A percentile compares a stretch with the other conserved stretches of the same genome.
These are phyloP conservation scores for Xenops minutus DNA, from an alignment of 2,797 vertebrate species.

Conservation along the genomic window DNA sequence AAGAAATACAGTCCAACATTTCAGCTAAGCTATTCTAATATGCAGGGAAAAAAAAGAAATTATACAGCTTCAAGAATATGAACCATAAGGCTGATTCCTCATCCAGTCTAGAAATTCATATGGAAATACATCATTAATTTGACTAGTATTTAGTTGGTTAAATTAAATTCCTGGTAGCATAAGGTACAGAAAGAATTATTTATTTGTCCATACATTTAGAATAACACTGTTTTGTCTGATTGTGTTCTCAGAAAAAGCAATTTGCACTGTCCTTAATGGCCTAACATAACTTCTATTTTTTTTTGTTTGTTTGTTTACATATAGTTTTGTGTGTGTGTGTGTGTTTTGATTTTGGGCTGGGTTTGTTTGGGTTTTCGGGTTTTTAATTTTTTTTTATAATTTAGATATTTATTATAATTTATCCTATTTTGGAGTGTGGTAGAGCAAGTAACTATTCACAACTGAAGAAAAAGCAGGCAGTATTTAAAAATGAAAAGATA, in stretches of 20 bases:
- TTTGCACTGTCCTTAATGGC: background rate
- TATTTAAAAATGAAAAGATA: slow-evolving; percentile 12
- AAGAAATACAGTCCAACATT: background rate
- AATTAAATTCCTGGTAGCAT: background rate
- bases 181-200: background rate
- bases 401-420: background rate
- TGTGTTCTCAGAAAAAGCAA: background rate
- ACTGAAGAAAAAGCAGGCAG: background rate
- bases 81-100: background rate
- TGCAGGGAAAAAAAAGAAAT: background rate
- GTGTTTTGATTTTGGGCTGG: background rate
- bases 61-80: background rate
- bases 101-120: background rate
- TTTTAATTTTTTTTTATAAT: background rate
- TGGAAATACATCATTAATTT: background rate
- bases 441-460: background rate
- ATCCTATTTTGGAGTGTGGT: background rate
- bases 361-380: no score
- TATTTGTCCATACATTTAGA: background rate
- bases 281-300: background rate
- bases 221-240: background rate
- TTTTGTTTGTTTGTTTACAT: background rate
- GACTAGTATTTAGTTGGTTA: background rate
- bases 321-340: no score
- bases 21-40: background rate